A percentile compares a stretch with the other conserved stretches of the same genome.
Conservation (phyloP, 2,888 invertebrate genomes). For the Thymelicus lineola region DNA sequence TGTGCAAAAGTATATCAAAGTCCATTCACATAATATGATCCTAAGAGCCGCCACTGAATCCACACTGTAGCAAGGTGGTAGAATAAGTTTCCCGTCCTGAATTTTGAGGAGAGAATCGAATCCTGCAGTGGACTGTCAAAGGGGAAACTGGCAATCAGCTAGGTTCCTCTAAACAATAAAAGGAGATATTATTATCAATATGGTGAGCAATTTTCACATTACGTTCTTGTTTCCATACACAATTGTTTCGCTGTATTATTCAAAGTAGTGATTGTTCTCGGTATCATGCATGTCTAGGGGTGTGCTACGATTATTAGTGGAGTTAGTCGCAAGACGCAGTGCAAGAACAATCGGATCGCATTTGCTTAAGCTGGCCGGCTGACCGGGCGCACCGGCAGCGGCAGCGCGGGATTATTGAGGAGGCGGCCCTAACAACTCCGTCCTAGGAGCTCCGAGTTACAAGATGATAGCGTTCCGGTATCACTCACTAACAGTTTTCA, state of each 20-base stretch:
- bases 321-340: slow-evolving; percentile 29
- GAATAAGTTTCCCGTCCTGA: too few relatives aligned
- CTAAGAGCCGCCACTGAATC: too few relatives aligned
- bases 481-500: too few relatives aligned
- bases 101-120: too few relatives aligned
- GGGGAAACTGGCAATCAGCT: too few relatives aligned
- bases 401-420: slow-evolving; percentile 70
- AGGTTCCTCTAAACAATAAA: too few relatives aligned
- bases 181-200: too few relatives aligned
- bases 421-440: slow-evolving; percentile 56
- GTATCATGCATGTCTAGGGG: slow-evolving; percentile 1
- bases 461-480: slow-evolving; percentile 27
- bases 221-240: background rate
- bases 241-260: background rate
- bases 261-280: background rate
- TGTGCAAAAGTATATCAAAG: too few relatives aligned
- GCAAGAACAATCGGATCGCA: slow-evolving; percentile 63
- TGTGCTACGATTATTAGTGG: slow-evolving; percentile 9
- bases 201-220: background rate
- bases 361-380: slow-evolving; percentile 74
- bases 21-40: too few relatives aligned
- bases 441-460: slow-evolving; percentile 49
- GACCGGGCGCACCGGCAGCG: slow-evolving; percentile 51
- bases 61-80: too few relatives aligned
- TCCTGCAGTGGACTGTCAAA: too few relatives aligned